Evolutionary conservation across 2,113 vertebrate species (phyloP).

Genomic region (Sisor rabdophorus): DNA sequence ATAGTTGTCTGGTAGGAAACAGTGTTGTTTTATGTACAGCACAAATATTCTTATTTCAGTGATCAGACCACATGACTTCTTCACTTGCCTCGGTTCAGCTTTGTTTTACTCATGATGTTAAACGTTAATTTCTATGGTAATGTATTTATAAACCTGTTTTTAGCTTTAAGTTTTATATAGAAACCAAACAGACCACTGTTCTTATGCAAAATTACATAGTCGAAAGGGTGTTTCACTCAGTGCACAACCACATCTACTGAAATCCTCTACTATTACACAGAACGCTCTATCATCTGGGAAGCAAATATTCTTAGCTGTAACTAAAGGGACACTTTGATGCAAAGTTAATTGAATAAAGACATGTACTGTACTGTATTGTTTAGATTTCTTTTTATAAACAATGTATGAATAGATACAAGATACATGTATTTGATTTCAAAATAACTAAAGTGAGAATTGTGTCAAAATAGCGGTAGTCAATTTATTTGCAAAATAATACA

Average conservation of each 20-base stretch:
- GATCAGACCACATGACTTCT: background rate
- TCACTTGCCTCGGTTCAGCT: background rate
- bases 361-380: background rate
- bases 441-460: no score
- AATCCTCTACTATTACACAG: constrained; percentile 9
- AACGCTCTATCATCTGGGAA: background rate
- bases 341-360: background rate
- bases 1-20: background rate
- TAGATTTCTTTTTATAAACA: background rate
- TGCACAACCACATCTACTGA: constrained; percentile 35
- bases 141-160: constrained; percentile 45
- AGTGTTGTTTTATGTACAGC: background rate
- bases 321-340: background rate
- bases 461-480: no score
- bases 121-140: background rate
- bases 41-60: background rate
- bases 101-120: background rate
- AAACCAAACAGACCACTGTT: constrained; percentile 56
- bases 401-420: background rate
- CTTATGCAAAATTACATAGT: constrained; percentile 60
- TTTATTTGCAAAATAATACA: background rate
- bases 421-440: no score
- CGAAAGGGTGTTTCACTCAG: constrained; percentile 58
- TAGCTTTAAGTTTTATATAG: constrained; percentile 61
- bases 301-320: background rate